These are phyloP conservation scores for Chrysoperla carnea DNA, from an alignment of 1,140 invertebrate species.

Conservation along the genomic window DNA sequence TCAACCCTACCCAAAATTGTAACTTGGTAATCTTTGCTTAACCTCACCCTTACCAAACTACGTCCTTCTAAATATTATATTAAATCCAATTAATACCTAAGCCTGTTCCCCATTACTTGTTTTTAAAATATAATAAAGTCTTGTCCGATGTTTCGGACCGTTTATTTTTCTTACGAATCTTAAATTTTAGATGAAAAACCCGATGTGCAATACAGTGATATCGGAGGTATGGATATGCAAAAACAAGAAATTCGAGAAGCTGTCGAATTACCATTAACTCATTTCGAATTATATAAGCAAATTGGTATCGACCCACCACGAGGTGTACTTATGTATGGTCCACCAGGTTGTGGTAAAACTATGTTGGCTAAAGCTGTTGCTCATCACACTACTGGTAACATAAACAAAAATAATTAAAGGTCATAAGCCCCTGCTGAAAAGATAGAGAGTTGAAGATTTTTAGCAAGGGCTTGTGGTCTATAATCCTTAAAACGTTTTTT, in stretches of 20 bases:
- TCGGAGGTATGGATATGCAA: constrained; percentile 99
- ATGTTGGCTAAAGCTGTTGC: constrained; percentile 99
- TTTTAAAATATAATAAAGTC: too few relatives aligned
- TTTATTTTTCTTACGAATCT: neutral
- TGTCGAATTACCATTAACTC: constrained; percentile 93
- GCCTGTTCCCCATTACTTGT: too few relatives aligned
- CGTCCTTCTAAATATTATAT: too few relatives aligned
- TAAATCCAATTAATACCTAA: too few relatives aligned
- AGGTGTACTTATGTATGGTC: constrained; percentile 97
- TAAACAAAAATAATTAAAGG: neutral
- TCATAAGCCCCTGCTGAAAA: too few relatives aligned
- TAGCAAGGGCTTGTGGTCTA: too few relatives aligned
- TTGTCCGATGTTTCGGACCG: too few relatives aligned
- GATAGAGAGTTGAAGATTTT: too few relatives aligned
- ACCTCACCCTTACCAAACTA: too few relatives aligned
- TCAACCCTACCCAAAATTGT: too few relatives aligned
- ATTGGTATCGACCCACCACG: constrained; percentile 93
- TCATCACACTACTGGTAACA: constrained; percentile 80
- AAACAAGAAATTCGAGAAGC: constrained; percentile 99
- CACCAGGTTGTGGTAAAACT: constrained; percentile 93
- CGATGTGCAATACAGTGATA: constrained; percentile 91
- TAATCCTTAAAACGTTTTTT: neutral
- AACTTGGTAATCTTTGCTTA: too few relatives aligned
- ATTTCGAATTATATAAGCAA: constrained; percentile 98
- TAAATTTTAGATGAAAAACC: constrained; percentile 80